These are phyloP conservation scores for Drosophila crucigera DNA, from an alignment of 2,888 invertebrate genomes.

Conservation along the genomic window DNA sequence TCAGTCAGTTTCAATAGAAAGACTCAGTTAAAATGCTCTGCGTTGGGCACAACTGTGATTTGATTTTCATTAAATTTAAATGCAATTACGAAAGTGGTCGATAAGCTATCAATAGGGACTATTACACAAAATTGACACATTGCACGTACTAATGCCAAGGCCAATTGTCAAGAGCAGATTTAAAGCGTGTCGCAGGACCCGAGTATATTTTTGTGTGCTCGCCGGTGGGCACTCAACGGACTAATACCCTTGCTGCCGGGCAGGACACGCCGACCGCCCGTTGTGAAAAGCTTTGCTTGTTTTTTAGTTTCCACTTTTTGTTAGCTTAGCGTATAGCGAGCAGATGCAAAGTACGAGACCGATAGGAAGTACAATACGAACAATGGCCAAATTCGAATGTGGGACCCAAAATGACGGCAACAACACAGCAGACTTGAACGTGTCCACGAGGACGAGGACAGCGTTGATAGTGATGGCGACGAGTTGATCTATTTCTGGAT, in stretches of 20 bases:
- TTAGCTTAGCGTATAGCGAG: slow-evolving; percentile 9
- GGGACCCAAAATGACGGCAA: slow-evolving; percentile 38
- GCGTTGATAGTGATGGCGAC: slow-evolving; percentile 30
- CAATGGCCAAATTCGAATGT: slow-evolving; percentile 43
- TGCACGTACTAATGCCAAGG: slow-evolving; percentile 5
- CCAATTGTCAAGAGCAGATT: slow-evolving; percentile 47
- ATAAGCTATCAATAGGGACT: slow-evolving; percentile 21
- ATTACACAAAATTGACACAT: slow-evolving; percentile 45
- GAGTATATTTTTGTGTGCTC: slow-evolving; percentile 1
- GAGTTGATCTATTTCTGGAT: slow-evolving; percentile 76
- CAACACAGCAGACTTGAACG: slow-evolving; percentile 20
- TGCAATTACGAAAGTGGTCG: slow-evolving; percentile 45
- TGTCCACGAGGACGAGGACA: slow-evolving; percentile 17
- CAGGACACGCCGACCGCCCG: slow-evolving; percentile 34
- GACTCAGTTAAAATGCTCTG: slow-evolving; percentile 4
- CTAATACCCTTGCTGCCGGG: slow-evolving; percentile 22
- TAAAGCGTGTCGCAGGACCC: slow-evolving; percentile 27
- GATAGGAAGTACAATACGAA: slow-evolving; percentile 42
- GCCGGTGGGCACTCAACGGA: slow-evolving; percentile 23
- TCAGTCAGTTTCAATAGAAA: background rate
- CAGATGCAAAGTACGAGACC: slow-evolving; percentile 20
- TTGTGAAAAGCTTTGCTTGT: slow-evolving; percentile 34
- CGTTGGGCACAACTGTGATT: slow-evolving; percentile 32
- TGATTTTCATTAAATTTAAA: slow-evolving; percentile 52
- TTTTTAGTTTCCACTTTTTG: slow-evolving; percentile 23